Conservation (phyloP, 2,888 invertebrate species). For the Exephanes ischioxanthus region DNA sequence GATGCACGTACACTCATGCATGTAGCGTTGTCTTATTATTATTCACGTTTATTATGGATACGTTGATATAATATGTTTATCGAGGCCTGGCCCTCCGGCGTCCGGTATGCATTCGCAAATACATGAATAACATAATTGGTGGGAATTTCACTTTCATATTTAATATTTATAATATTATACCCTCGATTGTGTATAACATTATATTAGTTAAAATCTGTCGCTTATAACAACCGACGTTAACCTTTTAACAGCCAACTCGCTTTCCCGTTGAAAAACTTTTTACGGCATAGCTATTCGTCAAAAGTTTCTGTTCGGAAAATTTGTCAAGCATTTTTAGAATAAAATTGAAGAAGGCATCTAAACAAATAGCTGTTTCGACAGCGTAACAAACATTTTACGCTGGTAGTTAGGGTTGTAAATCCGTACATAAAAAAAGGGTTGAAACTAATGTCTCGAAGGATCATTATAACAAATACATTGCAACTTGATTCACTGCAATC, state of each 20-base stretch:
- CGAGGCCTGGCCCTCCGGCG: background rate
- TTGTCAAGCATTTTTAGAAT: too few species aligned
- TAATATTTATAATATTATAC: background rate
- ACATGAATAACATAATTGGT: background rate
- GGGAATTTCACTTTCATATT: background rate
- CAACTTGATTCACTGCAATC: too few species aligned
- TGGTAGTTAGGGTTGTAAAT: too few species aligned
- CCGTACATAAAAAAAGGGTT: background rate
- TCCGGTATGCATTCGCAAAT: background rate
- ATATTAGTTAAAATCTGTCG: background rate
- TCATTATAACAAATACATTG: background rate
- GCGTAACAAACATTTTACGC: too few species aligned
- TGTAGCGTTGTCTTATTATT: background rate
- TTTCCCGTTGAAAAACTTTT: background rate
- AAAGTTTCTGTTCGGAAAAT: too few species aligned
- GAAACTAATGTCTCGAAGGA: background rate
- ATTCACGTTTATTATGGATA: background rate
- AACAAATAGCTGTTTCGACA: too few species aligned
- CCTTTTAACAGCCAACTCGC: background rate
- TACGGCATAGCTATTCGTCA: too few species aligned
- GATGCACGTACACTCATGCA: conserved; percentile 5
- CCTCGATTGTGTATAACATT: background rate
- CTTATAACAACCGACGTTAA: background rate
- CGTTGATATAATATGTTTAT: background rate
- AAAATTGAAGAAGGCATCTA: too few species aligned